Percentiles rank a stretch among this genome's conserved stretches.
These are phyloP conservation scores for Triplophysa yarkandensis DNA, from an alignment of 2,797 vertebrate species.

Conservation along the genomic window DNA sequence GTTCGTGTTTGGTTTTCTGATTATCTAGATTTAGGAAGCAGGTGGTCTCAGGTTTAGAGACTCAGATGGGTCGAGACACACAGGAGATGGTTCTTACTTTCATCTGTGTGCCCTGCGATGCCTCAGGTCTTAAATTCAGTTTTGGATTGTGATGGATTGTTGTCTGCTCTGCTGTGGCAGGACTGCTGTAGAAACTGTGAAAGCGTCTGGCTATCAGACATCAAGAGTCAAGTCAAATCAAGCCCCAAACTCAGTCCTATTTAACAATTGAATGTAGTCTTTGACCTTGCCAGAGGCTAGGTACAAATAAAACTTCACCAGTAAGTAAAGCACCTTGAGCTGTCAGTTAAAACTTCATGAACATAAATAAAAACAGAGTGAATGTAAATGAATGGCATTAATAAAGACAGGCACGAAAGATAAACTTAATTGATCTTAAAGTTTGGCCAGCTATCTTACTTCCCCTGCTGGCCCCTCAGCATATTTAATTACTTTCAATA, in stretches of 20 bases:
- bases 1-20: background rate
- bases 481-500: background rate
- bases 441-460: background rate
- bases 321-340: constrained; percentile 10
- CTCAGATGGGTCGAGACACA: constrained; percentile 9
- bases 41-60: background rate
- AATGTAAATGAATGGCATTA: background rate
- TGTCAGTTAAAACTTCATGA: background rate
- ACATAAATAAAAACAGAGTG: background rate
- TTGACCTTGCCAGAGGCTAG: background rate
- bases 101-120: background rate
- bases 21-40: background rate
- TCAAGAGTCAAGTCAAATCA: background rate
- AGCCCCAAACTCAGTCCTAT: background rate
- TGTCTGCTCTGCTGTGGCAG: constrained; percentile 3
- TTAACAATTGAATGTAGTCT: background rate
- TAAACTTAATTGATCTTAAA: background rate
- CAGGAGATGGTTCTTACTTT: constrained; percentile 8
- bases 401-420: background rate
- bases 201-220: background rate
- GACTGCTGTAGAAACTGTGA: background rate
- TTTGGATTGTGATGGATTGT: background rate
- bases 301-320: background rate
- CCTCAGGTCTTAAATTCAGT: background rate
- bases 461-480: constrained; percentile 20